Evolutionary conservation across 2,113 vertebrate genomes (phyloP).

Genomic region (Oxyura jamaicensis): DNA sequence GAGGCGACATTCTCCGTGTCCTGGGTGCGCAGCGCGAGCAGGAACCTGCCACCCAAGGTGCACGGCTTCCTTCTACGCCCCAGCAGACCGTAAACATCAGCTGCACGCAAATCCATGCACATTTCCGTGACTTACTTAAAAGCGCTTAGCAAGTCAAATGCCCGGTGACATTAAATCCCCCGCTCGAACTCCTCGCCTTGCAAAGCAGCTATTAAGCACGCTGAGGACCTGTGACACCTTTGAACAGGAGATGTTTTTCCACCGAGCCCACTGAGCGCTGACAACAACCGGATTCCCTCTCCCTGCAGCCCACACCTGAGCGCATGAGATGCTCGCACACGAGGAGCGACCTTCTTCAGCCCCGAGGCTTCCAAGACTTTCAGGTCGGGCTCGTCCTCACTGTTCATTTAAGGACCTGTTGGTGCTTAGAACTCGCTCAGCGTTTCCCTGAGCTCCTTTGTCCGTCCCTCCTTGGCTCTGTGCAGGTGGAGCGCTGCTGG

Average conservation of each 20-base stretch:
- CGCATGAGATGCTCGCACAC: no score
- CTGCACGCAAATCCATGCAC: rapidly evolving
- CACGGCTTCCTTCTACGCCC: background rate
- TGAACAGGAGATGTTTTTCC: background rate
- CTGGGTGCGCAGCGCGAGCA: rapidly evolving
- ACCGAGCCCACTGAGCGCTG: background rate
- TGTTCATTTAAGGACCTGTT: background rate
- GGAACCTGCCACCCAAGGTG: background rate
- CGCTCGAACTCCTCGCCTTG: background rate
- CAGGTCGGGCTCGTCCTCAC: background rate
- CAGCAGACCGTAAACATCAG: rapidly evolving
- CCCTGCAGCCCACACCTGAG: background rate
- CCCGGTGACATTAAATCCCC: rapidly evolving
- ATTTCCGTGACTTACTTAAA: background rate
- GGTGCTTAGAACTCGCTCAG: no score
- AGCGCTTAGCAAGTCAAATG: background rate
- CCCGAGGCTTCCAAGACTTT: background rate
- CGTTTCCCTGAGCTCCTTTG: background rate
- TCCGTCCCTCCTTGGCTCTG: rapidly evolving
- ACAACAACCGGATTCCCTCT: background rate
- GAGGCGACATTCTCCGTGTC: no score
- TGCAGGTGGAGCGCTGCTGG: background rate
- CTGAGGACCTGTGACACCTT: background rate
- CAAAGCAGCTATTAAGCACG: no score
- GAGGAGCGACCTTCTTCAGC: background rate